Base-by-base conservation (phyloP, 2,113 vertebrate species). In the Coregonus clupeaformis region DNA sequence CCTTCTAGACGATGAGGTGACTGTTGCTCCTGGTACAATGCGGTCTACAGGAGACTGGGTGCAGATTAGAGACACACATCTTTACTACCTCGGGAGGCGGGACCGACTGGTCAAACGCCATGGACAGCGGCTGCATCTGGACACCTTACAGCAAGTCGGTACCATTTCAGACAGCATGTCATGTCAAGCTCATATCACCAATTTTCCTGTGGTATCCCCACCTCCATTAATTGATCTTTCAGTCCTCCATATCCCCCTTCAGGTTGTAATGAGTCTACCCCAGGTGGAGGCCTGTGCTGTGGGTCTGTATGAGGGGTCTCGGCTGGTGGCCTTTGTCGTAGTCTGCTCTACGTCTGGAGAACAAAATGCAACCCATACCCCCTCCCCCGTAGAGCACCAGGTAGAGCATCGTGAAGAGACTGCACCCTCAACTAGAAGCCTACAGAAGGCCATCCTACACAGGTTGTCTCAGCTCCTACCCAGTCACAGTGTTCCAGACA, bases 61-160 rank as follows among this genome's bases (percentile, higher is more conserved):
- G 70, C 90, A 74, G 42, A 80, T 98, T 64, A 85, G 72, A 76
- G 84, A 91, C 5, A 66, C 75, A 0, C 71, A 94, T 45, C 84
- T 98, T 36, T 92, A 91, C 89, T 98, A 94, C 90, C 73, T 96
- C 82, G 97, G 98, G 49, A 92, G 98, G 3, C 96, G 92, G 80
- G 98, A 99, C 88, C 91, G 92, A 66, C 94, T 96, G 74, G 91
- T 99, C 59, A 99, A 99, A 88, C 96, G 97, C 3, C 93, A 98
- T 0, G 94, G 97, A 18, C 96, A 98, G 74, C 91, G 93, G 29
- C 90, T 99, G 29, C 95, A 94, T 85, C 80, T 90, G 76, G 95
- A 96, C 76, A 81, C 85, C 52, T 55, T 99, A 72, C 97, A 96
- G 80, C 94, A 95, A 85, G 98, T 98, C 84, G 69, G 49, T 11